Percentiles rank a stretch among this genome's conserved stretches.
phyloP scores from a whole-genome alignment of 2,888 invertebrate species.

The Auanema freiburgensis region DNA sequence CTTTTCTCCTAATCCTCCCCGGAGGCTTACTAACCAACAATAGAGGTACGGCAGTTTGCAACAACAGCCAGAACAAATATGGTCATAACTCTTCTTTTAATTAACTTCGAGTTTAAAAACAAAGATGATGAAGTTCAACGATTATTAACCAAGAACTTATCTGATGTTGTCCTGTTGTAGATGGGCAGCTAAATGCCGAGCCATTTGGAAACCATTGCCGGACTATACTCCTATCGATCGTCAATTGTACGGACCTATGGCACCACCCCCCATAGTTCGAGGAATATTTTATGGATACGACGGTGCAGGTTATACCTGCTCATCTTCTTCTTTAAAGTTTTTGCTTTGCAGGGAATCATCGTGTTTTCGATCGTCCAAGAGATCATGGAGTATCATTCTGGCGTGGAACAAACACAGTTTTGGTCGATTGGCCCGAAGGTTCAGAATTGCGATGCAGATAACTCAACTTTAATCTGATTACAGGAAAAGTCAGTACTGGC shows the following conservation, averaged over 20 bases:
- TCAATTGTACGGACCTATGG: conserved; percentile 35
- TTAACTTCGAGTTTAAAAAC: too few relatives aligned
- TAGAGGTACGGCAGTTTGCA: too few relatives aligned
- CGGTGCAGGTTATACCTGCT: conserved; percentile 31
- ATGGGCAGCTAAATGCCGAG: conserved; percentile 54
- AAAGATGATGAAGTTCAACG: too few relatives aligned
- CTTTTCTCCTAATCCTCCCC: too few relatives aligned
- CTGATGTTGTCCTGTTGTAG: conserved; percentile 18
- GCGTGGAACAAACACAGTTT: conserved; percentile 53
- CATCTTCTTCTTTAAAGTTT: too few relatives aligned
- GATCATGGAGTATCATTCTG: conserved; percentile 59
- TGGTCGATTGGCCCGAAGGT: conserved; percentile 59
- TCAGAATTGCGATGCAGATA: not conserved
- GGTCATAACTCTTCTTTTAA: too few relatives aligned
- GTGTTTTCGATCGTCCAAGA: conserved; percentile 50
- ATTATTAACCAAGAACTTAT: too few relatives aligned
- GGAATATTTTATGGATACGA: conserved; percentile 60
- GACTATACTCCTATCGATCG: conserved; percentile 48
- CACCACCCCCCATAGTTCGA: conserved; percentile 52
- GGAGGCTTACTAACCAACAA: too few relatives aligned
- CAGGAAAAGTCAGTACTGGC: conserved; percentile 49
- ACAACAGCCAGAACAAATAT: too few relatives aligned
- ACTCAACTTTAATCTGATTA: not conserved
- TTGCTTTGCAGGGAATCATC: conserved; percentile 45
- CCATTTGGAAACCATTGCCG: conserved; percentile 49